Conservation (phyloP, 2,797 vertebrate genomes). For the Gadopsis marmoratus region DNA sequence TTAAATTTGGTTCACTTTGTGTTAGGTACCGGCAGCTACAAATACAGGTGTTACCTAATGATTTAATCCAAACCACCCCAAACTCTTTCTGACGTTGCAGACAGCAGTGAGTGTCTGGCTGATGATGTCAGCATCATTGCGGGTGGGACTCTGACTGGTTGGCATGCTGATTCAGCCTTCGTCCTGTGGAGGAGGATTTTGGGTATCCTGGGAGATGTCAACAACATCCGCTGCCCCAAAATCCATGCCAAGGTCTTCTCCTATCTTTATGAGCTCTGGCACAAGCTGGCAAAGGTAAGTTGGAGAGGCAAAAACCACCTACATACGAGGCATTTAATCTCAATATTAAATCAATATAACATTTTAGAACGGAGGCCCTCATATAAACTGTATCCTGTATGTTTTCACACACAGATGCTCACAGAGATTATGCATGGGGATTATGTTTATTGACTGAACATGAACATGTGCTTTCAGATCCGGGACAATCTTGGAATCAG, state of each 20-base stretch:
- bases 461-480: constrained; percentile 85
- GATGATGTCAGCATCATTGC: constrained; percentile 98
- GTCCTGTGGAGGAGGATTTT: constrained; percentile 97
- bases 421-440: neutral
- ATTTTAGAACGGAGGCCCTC: neutral
- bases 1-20: constrained; percentile 19
- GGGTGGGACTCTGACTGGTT: constrained; percentile 94
- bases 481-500: constrained; percentile 97
- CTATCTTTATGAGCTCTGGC: constrained; percentile 96
- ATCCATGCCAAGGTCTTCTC: constrained; percentile 95
- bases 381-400: neutral
- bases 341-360: neutral
- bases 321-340: neutral
- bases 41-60: neutral
- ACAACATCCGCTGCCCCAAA: constrained; percentile 93
- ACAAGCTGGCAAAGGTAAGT: constrained; percentile 95
- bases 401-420: neutral
- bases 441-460: neutral
- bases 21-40: constrained; percentile 1
- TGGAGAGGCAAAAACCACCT: neutral
- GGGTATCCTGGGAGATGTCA: constrained; percentile 97
- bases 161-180: constrained; percentile 96
- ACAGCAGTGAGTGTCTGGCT: constrained; percentile 94
- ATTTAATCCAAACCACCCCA: neutral
- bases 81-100: constrained; percentile 76